A percentile compares a stretch with the other conserved stretches of the same genome.
Conservation (phyloP, 2,888 invertebrate genomes). For the Amphipyra tragopoginis region DNA sequence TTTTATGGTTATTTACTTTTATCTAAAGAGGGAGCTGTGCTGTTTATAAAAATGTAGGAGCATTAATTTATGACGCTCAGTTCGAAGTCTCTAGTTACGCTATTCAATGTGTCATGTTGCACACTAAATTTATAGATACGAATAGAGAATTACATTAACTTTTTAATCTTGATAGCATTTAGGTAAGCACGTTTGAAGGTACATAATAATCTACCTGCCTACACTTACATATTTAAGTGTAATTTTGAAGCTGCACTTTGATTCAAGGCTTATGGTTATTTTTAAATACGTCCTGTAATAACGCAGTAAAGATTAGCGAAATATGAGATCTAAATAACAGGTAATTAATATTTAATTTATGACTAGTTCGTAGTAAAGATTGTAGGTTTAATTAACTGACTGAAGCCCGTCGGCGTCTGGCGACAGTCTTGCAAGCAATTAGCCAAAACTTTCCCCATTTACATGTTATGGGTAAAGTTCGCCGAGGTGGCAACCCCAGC, state of each 20-base stretch:
- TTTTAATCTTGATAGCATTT: no score
- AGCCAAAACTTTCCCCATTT: slow-evolving; percentile 83
- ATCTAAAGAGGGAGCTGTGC: background rate
- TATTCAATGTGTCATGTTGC: no score
- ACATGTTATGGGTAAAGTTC: slow-evolving; percentile 87
- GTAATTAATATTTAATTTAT: slow-evolving; percentile 33
- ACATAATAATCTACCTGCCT: no score
- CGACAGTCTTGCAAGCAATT: slow-evolving; percentile 77
- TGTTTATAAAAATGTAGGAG: background rate
- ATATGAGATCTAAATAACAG: slow-evolving; percentile 9
- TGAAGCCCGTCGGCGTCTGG: slow-evolving; percentile 62
- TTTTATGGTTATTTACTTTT: slow-evolving; percentile 1
- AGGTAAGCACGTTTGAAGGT: no score
- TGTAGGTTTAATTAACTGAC: slow-evolving; percentile 74
- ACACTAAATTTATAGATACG: no score
- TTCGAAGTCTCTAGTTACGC: no score
- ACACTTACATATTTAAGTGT: no score
- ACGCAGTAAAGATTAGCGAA: background rate
- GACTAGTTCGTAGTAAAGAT: slow-evolving; percentile 60
- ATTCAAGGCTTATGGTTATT: no score
- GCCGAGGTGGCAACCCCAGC: slow-evolving; percentile 62
- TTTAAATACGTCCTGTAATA: no score
- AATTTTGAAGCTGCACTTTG: no score
- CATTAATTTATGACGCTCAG: no score
- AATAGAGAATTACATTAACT: no score